These are phyloP conservation scores for Chaetoderma sp. DNA, from an alignment of 2,888 invertebrate genomes.

Conservation along the genomic window DNA sequence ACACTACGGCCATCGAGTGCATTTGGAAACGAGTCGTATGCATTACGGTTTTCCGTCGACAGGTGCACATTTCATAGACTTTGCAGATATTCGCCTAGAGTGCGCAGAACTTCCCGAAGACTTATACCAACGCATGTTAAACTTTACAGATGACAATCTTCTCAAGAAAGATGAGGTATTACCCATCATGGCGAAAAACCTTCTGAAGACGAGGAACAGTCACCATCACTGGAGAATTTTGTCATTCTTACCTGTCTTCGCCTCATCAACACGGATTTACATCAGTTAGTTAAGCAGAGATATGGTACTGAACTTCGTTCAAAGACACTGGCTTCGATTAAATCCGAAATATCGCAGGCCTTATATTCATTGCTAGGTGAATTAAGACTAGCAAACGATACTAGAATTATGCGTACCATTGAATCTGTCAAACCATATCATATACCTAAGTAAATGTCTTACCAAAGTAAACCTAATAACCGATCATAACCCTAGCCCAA, in stretches of 20 bases:
- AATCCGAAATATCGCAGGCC: constrained; percentile 9
- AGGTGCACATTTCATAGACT: constrained; percentile 33
- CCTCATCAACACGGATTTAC: constrained; percentile 18
- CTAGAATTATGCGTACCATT: constrained; percentile 5
- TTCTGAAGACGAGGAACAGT: constrained; percentile 21
- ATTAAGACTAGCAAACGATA: constrained; percentile 2
- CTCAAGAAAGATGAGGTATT: constrained; percentile 22
- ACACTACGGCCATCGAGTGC: constrained; percentile 23
- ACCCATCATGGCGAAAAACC: constrained; percentile 31
- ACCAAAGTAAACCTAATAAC: too few species aligned
- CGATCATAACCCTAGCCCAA: too few species aligned
- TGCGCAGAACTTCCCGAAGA: constrained; percentile 35
- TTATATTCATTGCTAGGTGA: constrained; percentile 19
- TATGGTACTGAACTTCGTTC: not conserved
- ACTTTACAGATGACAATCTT: constrained; percentile 35
- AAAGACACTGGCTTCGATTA: constrained; percentile 1
- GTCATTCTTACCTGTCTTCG: constrained; percentile 17
- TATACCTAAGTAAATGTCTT: too few species aligned
- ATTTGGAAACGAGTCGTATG: constrained; percentile 31
- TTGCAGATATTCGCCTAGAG: constrained; percentile 27
- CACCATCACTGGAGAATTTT: constrained; percentile 25
- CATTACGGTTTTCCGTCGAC: constrained; percentile 36
- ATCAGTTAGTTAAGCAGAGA: constrained; percentile 8
- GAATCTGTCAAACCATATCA: too few species aligned
- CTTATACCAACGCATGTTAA: constrained; percentile 31